Conservation (phyloP, 2,113 vertebrate species). For the Alexandromys fortis region DNA sequence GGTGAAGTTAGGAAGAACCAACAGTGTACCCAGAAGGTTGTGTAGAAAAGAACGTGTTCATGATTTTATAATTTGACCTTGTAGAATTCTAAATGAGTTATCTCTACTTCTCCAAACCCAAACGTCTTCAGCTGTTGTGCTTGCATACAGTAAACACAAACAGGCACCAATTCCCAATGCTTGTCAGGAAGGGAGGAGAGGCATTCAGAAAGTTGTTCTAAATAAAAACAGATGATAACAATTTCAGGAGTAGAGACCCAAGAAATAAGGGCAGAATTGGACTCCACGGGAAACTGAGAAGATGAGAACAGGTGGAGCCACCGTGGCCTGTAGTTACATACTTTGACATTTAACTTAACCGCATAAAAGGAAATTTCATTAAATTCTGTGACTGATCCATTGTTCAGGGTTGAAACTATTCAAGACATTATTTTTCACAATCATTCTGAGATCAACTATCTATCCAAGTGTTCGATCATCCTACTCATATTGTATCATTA, state of each 20-base stretch:
- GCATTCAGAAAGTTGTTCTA: neutral
- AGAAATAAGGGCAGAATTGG: neutral
- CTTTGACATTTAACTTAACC: neutral
- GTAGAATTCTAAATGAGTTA: neutral
- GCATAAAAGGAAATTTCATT: neutral
- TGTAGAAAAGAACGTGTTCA: neutral
- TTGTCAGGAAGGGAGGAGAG: neutral
- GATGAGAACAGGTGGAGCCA: neutral
- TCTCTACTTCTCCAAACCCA: neutral
- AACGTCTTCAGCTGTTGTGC: neutral
- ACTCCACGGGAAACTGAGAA: neutral
- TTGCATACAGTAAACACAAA: neutral
- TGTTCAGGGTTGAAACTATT: neutral
- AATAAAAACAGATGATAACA: neutral
- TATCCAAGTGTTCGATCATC: neutral
- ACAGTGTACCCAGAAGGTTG: neutral
- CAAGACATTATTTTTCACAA: neutral
- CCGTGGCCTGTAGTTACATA: neutral
- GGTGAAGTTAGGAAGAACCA: neutral
- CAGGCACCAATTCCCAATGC: neutral
- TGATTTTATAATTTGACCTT: neutral
- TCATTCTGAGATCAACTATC: neutral
- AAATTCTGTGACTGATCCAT: neutral
- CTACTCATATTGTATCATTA: neutral
- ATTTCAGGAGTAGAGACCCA: neutral